Conservation (phyloP, 2,797 vertebrate genomes). For the Clarias fuscus region DNA sequence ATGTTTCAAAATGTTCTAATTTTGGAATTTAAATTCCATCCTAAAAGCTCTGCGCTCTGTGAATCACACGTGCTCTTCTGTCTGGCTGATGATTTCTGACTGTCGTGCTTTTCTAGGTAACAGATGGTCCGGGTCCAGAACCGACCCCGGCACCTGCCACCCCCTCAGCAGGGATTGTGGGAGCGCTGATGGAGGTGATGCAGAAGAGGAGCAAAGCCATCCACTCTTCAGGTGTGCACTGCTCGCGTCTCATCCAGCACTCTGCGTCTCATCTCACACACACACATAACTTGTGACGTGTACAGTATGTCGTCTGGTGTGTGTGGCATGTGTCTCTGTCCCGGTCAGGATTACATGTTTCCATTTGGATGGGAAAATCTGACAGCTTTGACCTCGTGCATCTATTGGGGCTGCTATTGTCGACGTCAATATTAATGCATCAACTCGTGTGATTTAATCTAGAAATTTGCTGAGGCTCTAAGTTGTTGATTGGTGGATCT, state of each 20-base stretch:
- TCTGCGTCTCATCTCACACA: background rate
- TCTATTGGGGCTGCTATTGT: too few relatives aligned
- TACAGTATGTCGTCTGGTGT: background rate
- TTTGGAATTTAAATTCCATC: too few relatives aligned
- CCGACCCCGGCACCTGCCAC: constrained; percentile 73
- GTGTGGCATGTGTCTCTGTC: background rate
- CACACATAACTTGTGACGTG: background rate
- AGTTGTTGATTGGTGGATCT: too few relatives aligned
- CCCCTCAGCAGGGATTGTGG: constrained; percentile 91
- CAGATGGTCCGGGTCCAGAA: constrained; percentile 79
- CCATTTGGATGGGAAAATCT: background rate
- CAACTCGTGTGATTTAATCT: too few relatives aligned
- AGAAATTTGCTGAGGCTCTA: too few relatives aligned
- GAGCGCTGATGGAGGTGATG: constrained; percentile 97
- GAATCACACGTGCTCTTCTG: background rate
- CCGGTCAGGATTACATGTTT: background rate
- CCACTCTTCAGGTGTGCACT: constrained; percentile 93
- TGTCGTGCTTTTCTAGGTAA: constrained; percentile 72
- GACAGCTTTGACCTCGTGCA: background rate
- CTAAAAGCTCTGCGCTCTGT: too few relatives aligned
- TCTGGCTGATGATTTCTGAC: background rate
- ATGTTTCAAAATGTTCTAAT: too few relatives aligned
- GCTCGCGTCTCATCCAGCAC: background rate
- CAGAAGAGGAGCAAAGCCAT: constrained; percentile 98
- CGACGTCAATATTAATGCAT: too few relatives aligned